phyloP scores from a whole-genome alignment of 2,113 vertebrate genomes.

The Bungarus multicinctus region DNA sequence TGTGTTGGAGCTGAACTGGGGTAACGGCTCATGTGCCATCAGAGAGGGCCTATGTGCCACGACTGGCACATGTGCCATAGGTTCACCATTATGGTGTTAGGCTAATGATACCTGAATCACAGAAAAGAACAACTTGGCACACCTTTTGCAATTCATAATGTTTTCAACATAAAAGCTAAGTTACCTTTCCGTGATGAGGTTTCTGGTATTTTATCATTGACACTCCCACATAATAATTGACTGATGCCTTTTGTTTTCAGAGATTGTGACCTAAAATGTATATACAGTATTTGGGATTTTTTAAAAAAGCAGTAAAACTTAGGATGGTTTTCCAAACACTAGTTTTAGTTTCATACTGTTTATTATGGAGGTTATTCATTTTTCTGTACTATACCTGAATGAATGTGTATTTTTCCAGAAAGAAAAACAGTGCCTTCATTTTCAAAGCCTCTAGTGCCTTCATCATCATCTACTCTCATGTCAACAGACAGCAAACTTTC shows the following conservation, averaged over 20 bases:
- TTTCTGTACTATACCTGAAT: neutral
- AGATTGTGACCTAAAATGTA: neutral
- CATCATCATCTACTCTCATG: slow-evolving; percentile 73
- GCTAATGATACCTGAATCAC: neutral
- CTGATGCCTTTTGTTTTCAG: neutral
- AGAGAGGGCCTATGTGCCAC: no score
- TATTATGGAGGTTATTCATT: neutral
- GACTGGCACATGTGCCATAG: no score
- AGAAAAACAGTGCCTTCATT: slow-evolving; percentile 95
- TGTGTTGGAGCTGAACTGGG: no score
- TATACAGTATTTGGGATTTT: neutral
- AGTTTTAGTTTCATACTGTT: neutral
- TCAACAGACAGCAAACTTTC: slow-evolving; percentile 74
- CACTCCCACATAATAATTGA: accelerated
- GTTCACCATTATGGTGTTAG: no score
- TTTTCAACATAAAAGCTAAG: neutral
- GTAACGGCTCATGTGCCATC: no score
- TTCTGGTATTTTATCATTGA: neutral
- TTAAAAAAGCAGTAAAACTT: accelerated
- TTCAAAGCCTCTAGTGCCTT: slow-evolving; percentile 89
- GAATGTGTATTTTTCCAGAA: slow-evolving; percentile 69
- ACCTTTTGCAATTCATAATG: neutral
- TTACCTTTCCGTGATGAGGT: neutral
- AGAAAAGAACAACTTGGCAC: neutral
- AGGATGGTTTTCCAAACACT: neutral